Evolutionary conservation across 2,888 invertebrate species (phyloP).

Genomic region (Eristalis pertinax): DNA sequence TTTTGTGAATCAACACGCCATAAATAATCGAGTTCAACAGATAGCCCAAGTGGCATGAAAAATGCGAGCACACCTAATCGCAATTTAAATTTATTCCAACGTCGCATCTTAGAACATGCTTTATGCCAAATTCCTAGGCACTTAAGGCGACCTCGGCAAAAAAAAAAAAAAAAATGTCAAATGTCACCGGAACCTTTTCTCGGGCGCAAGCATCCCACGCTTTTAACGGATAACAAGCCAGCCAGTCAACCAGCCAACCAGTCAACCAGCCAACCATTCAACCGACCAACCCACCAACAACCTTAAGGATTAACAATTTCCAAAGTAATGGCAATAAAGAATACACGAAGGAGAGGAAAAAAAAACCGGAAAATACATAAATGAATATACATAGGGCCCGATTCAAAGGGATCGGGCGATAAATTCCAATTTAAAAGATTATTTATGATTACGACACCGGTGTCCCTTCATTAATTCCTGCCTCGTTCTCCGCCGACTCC

Average conservation of each 20-base stretch:
- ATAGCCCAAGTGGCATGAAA: neutral
- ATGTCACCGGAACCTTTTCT: neutral
- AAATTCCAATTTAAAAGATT: conserved; percentile 70
- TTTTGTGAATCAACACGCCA: neutral
- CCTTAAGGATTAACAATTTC: conserved; percentile 31
- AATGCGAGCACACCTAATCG: neutral
- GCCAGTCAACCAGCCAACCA: neutral
- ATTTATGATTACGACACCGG: conserved; percentile 58
- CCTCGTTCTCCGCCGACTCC: neutral
- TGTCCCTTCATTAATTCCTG: conserved; percentile 53
- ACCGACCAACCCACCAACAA: neutral
- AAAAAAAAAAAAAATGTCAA: neutral
- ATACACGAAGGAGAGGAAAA: neutral
- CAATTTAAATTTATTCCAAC: neutral
- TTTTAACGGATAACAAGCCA: too few relatives aligned
- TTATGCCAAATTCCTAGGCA: neutral
- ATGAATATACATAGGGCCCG: conserved; percentile 38
- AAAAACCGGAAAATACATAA: conserved; percentile 17
- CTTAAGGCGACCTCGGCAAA: neutral
- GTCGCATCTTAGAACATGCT: neutral
- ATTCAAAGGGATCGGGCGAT: conserved; percentile 57
- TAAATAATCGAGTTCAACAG: neutral
- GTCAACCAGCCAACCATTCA: neutral
- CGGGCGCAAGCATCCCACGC: neutral
- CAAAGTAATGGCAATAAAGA: conserved; percentile 7